Conservation (phyloP, 2,113 vertebrate genomes). For the Chaetops frenatus region DNA sequence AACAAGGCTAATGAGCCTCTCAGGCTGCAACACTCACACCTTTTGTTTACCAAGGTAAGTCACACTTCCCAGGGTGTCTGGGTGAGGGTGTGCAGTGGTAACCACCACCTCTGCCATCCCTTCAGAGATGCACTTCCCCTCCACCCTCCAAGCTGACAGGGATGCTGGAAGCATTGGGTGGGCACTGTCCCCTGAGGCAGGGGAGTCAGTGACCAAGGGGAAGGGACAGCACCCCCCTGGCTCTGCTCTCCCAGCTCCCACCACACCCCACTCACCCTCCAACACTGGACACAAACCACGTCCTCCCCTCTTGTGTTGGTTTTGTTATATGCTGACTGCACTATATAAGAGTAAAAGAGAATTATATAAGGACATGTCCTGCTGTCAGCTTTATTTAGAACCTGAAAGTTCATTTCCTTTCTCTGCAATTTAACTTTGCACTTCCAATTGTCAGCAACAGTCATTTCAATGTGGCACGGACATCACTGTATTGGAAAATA, state of each 20-base stretch:
- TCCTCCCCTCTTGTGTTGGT: accelerated
- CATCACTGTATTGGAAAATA: neutral
- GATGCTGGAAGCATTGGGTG: accelerated
- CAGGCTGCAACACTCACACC: neutral
- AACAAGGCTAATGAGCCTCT: neutral
- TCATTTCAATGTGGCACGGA: accelerated
- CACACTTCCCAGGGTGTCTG: accelerated
- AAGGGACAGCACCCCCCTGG: neutral
- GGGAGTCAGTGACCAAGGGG: accelerated
- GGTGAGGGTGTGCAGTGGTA: neutral
- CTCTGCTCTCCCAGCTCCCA: neutral
- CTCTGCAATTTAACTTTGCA: neutral
- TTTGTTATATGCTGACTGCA: neutral
- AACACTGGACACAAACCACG: accelerated
- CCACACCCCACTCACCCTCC: accelerated
- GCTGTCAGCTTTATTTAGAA: neutral
- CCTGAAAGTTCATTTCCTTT: neutral
- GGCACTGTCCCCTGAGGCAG: neutral
- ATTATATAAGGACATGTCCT: neutral
- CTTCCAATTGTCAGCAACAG: neutral
- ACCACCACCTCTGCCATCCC: neutral
- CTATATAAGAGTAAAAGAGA: neutral
- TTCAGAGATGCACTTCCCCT: neutral
- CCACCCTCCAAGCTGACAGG: neutral
- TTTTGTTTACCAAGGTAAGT: neutral